phyloP scores from a whole-genome alignment of 2,888 invertebrate genomes.

The Diaperis boleti region DNA sequence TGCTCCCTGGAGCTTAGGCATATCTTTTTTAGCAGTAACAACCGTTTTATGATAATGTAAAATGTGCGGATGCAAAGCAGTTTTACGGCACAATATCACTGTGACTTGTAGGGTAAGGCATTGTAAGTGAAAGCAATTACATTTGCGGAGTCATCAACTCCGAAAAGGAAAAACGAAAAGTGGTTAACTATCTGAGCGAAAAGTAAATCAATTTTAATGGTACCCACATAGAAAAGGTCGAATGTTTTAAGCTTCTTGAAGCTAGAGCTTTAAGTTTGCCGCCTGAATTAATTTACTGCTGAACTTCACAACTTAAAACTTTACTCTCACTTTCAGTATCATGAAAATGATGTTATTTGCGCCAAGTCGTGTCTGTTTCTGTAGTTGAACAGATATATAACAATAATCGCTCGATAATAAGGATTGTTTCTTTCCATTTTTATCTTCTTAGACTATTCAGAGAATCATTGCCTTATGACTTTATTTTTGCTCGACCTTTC shows the following conservation, averaged over 20 bases:
- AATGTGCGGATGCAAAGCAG: conserved; percentile 11
- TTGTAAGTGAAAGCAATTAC: not conserved
- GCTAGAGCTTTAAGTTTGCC: conserved; percentile 21
- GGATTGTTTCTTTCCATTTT: too few species aligned
- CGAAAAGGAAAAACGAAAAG: conserved; percentile 8
- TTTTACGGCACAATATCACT: conserved; percentile 8
- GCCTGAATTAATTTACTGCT: conserved; percentile 23
- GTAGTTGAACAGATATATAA: too few species aligned
- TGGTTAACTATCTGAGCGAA: conserved; percentile 1
- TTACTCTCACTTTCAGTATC: conserved; percentile 20
- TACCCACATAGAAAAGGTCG: conserved; percentile 20
- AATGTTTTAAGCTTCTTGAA: conserved; percentile 23
- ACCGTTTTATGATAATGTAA: conserved; percentile 22
- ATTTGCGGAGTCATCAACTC: not conserved
- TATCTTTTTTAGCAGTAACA: conserved; percentile 11
- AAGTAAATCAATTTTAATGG: conserved; percentile 25
- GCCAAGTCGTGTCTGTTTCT: not conserved
- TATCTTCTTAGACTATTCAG: too few species aligned
- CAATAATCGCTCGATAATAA: too few species aligned
- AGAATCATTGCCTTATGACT: too few species aligned
- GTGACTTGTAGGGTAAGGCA: too few species aligned
- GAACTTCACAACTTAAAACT: conserved; percentile 21
- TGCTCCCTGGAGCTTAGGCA: conserved; percentile 14
- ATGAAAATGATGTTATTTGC: conserved; percentile 21
- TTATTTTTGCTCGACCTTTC: too few species aligned